phyloP scores from a whole-genome alignment of 2,888 invertebrate genomes.

The Laothoe populi region DNA sequence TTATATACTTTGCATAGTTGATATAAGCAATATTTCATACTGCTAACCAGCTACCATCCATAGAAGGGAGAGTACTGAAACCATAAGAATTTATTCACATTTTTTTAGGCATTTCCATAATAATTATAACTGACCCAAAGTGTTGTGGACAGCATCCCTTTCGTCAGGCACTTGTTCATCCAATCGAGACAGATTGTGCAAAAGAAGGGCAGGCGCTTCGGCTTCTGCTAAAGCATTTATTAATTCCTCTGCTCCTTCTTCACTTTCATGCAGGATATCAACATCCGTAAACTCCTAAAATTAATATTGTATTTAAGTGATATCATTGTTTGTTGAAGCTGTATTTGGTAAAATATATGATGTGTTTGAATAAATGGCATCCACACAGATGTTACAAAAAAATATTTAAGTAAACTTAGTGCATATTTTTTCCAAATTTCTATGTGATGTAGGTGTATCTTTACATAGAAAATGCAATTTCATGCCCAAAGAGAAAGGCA shows the following conservation, averaged over 20 bases:
- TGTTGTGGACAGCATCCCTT: slow-evolving; percentile 97
- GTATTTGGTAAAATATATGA: background rate
- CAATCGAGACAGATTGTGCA: slow-evolving; percentile 96
- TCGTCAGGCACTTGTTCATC: slow-evolving; percentile 98
- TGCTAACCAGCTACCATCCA: too few species aligned
- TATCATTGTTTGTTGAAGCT: background rate
- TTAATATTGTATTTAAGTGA: background rate
- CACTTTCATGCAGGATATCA: slow-evolving; percentile 97
- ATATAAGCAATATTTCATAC: too few species aligned
- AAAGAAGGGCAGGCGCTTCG: slow-evolving; percentile 94
- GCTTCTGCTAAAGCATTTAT: slow-evolving; percentile 95
- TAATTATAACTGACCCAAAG: slow-evolving; percentile 85
- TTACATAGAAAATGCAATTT: too few species aligned
- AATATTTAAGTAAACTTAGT: too few species aligned
- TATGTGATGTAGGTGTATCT: too few species aligned
- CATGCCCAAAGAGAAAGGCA: too few species aligned
- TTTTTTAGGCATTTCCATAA: background rate
- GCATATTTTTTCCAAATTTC: too few species aligned
- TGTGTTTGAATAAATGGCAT: too few species aligned
- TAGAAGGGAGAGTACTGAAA: too few species aligned
- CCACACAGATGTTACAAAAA: too few species aligned
- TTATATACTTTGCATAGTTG: too few species aligned
- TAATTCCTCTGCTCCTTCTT: slow-evolving; percentile 94
- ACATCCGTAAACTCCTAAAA: slow-evolving; percentile 96
- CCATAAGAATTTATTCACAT: background rate